phyloP scores from a whole-genome alignment of 2,113 vertebrate species.

The Hystrix cristata region DNA sequence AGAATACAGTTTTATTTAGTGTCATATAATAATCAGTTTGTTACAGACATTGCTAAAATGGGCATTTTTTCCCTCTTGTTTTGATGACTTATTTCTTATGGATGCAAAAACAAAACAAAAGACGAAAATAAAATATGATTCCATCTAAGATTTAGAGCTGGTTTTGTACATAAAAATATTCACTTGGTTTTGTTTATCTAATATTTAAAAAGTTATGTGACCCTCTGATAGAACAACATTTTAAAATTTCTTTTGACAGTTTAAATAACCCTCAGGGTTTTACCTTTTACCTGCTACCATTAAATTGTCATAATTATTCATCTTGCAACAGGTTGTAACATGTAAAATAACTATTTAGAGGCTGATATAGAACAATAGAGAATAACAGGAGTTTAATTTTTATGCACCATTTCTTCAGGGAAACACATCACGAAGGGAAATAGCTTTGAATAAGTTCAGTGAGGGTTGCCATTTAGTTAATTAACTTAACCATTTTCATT shows the following conservation, averaged over 20 bases:
- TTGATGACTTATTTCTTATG: background rate
- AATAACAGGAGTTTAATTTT: conserved; percentile 82
- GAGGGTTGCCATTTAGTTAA: conserved; percentile 87
- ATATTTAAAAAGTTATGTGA: background rate
- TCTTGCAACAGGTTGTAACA: conserved; percentile 70
- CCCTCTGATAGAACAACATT: background rate
- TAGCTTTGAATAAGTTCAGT: conserved; percentile 83
- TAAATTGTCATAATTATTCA: conserved; percentile 70
- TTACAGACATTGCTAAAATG: background rate
- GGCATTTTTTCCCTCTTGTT: background rate
- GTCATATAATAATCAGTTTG: background rate
- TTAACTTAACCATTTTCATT: conserved; percentile 89
- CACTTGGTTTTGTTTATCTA: background rate
- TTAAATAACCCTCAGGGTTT: conserved; percentile 53
- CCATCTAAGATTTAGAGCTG: background rate
- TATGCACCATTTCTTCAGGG: conserved; percentile 87
- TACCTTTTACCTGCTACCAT: conserved; percentile 42
- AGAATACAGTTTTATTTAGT: background rate
- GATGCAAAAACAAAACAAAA: background rate
- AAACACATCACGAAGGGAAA: conserved; percentile 85
- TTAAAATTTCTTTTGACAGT: conserved; percentile 18
- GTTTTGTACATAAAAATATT: background rate
- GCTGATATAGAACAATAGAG: conserved; percentile 69
- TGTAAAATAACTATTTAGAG: conserved; percentile 77
- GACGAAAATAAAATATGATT: background rate